Evolutionary conservation across 2,113 vertebrate genomes (phyloP).

Genomic region (Atrichornis clamosus): DNA sequence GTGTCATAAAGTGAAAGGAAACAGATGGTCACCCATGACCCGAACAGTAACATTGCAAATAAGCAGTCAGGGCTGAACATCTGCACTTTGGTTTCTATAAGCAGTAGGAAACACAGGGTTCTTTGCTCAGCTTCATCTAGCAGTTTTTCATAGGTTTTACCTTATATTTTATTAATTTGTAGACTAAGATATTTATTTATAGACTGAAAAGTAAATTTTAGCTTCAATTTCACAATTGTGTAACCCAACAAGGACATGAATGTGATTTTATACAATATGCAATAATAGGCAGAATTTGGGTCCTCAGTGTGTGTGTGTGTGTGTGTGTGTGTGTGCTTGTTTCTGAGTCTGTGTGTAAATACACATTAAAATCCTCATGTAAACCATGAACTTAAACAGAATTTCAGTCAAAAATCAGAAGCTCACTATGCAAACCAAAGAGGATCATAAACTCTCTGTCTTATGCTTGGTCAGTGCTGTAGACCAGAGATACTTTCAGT

Average conservation of each 20-base stretch:
- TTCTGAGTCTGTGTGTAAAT: not conserved
- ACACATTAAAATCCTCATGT: not conserved
- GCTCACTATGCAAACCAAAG: not conserved
- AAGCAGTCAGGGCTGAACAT: constrained; percentile 32
- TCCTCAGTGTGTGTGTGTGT: not conserved
- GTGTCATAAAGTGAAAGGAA: constrained; percentile 42
- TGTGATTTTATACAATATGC: not conserved
- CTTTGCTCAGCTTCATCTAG: not conserved
- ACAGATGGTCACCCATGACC: constrained; percentile 59
- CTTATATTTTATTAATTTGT: not conserved
- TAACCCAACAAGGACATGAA: not conserved
- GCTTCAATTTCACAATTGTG: not conserved
- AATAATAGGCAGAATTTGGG: not conserved
- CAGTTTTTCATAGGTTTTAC: not conserved
- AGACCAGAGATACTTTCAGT: not conserved
- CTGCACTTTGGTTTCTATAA: constrained; percentile 29
- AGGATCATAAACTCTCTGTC: not conserved
- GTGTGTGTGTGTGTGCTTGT: not conserved
- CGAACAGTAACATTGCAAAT: constrained; percentile 31
- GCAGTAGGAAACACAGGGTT: not conserved
- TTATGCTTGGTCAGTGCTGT: not conserved
- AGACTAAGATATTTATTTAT: not conserved
- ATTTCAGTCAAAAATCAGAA: not conserved
- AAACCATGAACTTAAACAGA: not conserved
- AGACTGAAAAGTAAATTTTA: not conserved